Base-by-base conservation (phyloP, 23 tunicate species). In the Diplosoma virens region DNA sequence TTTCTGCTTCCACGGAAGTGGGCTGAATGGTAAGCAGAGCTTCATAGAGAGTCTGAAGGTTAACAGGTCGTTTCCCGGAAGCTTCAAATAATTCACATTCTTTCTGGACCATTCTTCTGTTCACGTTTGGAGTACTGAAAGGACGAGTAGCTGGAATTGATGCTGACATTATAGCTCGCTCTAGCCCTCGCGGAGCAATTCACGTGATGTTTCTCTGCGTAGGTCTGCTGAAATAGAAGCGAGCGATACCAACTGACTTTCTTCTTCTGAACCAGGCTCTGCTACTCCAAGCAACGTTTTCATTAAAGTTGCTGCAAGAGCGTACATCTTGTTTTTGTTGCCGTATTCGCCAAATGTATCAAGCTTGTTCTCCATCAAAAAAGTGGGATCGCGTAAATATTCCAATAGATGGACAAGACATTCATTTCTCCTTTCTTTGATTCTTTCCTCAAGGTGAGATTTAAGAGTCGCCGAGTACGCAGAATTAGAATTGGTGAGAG, bases 1-100 rank as follows among this genome's bases (percentile, higher is more conserved):
- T 71, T 71, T 81, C 86, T 79, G 83, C 83, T 79, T 79, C 83
- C 83, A 79, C 74, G 41, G 83, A 79, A 79, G 78, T 72, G 78
- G 78, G 60, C 78, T 72, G 61, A 48, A 72, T 72, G 23, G 61
- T 47, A 72, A 72, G 77, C 83, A 79, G 75, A 45, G 74, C 59
- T 79, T 77, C 83, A 79, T 36, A 79, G 59, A 79, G 75, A 79
- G 59, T 25, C 59, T 79, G 60, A 79, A 79, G 60, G 59, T 79
- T 63, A 59, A 77, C 83, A 22, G 83, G 83, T 27, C 83, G 83
- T 45, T 3, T 64, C 59, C 83, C 83, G 18, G 83, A 79, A 79
- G 83, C 77, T 79, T 79, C 77, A 67, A 79, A 79, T 23, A 46
- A 79, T 81, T 54, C 68, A 70, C 66, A 81, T 47, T 82, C 75